Evolutionary conservation across 2,113 vertebrate species (phyloP).

Genomic region (Nothobranchius furzeri): DNA sequence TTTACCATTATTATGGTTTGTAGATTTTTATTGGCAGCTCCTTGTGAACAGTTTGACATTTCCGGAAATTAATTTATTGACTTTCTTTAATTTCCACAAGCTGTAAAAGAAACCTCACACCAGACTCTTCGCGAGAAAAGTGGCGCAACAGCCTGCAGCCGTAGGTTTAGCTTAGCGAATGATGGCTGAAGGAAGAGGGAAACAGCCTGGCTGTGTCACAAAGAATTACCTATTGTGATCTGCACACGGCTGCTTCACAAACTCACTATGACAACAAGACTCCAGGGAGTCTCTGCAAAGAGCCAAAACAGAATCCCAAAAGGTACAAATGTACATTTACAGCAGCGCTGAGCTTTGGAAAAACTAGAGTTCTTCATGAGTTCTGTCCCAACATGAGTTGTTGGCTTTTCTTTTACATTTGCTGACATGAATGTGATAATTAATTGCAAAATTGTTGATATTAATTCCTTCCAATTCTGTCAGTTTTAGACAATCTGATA

Average conservation of each 20-base stretch:
- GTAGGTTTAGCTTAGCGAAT: constrained; percentile 1
- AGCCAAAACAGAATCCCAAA: background rate
- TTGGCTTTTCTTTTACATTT: background rate
- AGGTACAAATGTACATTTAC: background rate
- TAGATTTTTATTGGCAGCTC: background rate
- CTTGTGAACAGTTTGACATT: background rate
- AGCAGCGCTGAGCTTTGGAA: background rate
- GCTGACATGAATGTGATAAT: background rate
- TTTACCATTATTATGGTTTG: background rate
- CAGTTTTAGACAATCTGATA: background rate
- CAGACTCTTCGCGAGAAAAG: background rate
- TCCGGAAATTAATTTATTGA: background rate
- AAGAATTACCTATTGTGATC: background rate
- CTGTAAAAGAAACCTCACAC: background rate
- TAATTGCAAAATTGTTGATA: background rate
- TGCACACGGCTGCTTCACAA: background rate
- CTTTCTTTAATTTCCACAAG: background rate
- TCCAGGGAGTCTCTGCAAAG: background rate
- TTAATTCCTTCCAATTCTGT: background rate
- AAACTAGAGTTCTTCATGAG: no score
- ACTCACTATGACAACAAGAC: background rate
- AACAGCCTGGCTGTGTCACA: constrained; percentile 1
- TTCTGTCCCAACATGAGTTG: background rate
- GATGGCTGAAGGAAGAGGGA: background rate
- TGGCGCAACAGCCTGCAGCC: background rate